phyloP scores from a whole-genome alignment of 2,113 vertebrate genomes.

The Struthio camelus region DNA sequence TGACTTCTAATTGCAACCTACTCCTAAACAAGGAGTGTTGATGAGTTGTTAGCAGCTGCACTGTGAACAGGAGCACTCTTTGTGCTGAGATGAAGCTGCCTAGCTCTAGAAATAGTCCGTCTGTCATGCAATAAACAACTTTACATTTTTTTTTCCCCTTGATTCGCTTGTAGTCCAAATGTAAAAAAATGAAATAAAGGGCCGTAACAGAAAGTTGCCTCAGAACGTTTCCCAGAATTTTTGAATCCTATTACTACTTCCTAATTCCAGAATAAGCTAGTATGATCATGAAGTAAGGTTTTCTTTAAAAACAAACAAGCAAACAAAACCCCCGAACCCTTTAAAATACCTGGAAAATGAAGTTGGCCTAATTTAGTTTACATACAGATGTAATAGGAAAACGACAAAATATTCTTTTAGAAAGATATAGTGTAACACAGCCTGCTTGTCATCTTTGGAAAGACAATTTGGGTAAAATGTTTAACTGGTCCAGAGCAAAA shows the following conservation, averaged over 20 bases:
- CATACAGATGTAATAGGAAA: not conserved
- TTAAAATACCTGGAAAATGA: not conserved
- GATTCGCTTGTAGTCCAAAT: not conserved
- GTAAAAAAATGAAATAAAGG: not conserved
- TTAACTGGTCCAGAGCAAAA: not conserved
- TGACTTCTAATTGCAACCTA: not conserved
- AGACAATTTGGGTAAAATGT: not conserved
- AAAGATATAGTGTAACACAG: not conserved
- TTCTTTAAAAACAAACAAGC: not conserved
- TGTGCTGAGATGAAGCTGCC: not conserved
- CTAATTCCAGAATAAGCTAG: not conserved
- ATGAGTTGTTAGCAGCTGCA: constrained; percentile 50
- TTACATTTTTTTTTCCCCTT: not conserved
- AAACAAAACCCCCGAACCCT: not conserved
- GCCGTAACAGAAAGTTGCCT: not conserved
- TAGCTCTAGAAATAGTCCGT: not conserved
- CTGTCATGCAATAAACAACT: not conserved
- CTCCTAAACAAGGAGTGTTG: constrained; percentile 4
- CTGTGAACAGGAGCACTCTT: constrained; percentile 11
- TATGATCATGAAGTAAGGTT: not conserved
- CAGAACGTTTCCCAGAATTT: not conserved
- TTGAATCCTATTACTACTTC: not conserved
- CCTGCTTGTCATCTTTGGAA: not conserved
- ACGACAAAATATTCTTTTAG: not conserved
- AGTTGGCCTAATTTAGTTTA: not conserved